These are phyloP conservation scores for Halictus rubicundus DNA, from an alignment of 1,140 invertebrate species.

Conservation along the genomic window DNA sequence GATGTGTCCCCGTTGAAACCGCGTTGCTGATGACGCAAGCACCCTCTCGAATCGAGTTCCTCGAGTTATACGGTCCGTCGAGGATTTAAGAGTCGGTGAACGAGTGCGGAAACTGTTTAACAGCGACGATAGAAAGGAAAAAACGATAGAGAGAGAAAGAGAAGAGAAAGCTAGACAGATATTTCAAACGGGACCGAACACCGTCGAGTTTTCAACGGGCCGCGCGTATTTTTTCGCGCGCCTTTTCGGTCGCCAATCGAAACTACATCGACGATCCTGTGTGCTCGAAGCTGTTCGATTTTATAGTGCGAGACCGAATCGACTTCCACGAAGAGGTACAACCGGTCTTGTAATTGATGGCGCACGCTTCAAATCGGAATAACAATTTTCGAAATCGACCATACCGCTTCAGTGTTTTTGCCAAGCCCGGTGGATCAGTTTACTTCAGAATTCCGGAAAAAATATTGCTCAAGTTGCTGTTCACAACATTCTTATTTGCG, in stretches of 20 bases:
- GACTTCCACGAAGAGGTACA: no score
- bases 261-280: conserved; percentile 9
- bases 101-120: neutral
- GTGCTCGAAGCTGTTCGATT: conserved; percentile 25
- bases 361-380: no score
- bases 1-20: neutral
- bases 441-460: no score
- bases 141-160: no score
- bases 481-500: no score
- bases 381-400: no score
- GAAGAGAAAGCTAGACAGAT: neutral
- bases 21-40: conserved; percentile 2
- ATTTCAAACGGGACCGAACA: neutral
- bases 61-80: conserved; percentile 3
- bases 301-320: neutral
- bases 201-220: neutral
- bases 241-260: conserved; percentile 19
- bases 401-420: no score
- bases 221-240: no score
- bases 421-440: no score
- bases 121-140: neutral
- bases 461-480: no score
- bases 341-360: neutral
- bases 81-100: neutral
- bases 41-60: neutral